Base-by-base conservation (phyloP, 1,140 invertebrate species). In the Orchesella cincta region DNA sequence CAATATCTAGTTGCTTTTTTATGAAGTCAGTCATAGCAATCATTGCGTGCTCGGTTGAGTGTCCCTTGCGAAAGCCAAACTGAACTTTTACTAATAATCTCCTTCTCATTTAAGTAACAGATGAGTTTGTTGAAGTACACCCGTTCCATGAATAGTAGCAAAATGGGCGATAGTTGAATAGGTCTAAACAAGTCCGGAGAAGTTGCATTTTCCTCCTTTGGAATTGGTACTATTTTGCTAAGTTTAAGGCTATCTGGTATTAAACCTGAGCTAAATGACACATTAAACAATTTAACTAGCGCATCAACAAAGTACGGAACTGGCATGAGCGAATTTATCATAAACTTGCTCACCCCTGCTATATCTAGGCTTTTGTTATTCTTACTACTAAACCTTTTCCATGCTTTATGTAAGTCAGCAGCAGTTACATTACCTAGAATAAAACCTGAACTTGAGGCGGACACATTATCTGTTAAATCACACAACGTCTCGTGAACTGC, bases 41-140 rank as follows among this genome's bases (percentile, higher is more conserved):
- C n/a, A 62, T 54, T 28, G 52, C 73, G 29, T 51, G 67, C 36
- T 76, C 62, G 18, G 64, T 75, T 23, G 73, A 62, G n/a, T 78
- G 62, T 46, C 29, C 28, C 2, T 57, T 23, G 26, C 75, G 34
- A 28, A 39, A 78, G 8, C 64, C 70, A 70, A 78, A 78, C 64
- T 78, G 73, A 51, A 23, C 1, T 29, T 75, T 52, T 2, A 8
- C n/a, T 26, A 5, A 64, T 26, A 26, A 64, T 8, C 23, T 8
- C 8, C 12, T 64, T 26, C 5, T 64, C 23, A 23, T 26, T 31
- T 64, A 64, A 31, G 29, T 64, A 64, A 26, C 8, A 26, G 5
- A 12, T 5, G 5, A 64, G 57, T 64, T 31, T 64, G 5, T 64
- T 8, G 8, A 23, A 12, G 23, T 26, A 64, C 5, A 64, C 23